phyloP scores from a whole-genome alignment of 2,113 vertebrate genomes.

The Neotoma lepida region DNA sequence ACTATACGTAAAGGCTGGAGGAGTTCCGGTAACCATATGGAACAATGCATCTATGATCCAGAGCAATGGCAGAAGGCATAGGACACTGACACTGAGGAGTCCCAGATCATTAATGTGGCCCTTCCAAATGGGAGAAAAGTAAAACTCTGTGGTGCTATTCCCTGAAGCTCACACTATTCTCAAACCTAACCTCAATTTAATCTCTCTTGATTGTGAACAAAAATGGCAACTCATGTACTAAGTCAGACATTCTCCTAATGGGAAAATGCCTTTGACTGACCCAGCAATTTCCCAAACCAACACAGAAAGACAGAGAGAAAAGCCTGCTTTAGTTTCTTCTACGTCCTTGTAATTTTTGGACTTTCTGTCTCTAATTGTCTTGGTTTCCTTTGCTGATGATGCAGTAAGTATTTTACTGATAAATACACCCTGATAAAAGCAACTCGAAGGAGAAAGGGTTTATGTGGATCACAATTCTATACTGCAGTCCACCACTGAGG shows the following conservation, averaged over 20 bases:
- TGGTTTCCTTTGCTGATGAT: neutral
- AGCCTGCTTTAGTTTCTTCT: neutral
- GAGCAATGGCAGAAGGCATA: neutral
- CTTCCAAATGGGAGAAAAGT: neutral
- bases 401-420: no score
- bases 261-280: no score
- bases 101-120: no score
- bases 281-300: neutral
- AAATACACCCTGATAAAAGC: no score
- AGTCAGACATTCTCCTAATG: neutral
- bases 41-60: neutral
- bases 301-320: neutral
- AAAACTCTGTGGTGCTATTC: neutral
- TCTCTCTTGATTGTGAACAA: neutral
- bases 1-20: neutral
- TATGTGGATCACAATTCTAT: neutral
- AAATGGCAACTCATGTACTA: no score
- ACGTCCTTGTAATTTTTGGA: neutral
- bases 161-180: neutral
- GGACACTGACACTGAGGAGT: neutral
- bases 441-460: neutral
- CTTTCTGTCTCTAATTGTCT: neutral
- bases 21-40: neutral
- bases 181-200: neutral
- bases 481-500: neutral